phyloP scores from a whole-genome alignment of 2,113 vertebrate species.

The Benthochromis sp. region DNA sequence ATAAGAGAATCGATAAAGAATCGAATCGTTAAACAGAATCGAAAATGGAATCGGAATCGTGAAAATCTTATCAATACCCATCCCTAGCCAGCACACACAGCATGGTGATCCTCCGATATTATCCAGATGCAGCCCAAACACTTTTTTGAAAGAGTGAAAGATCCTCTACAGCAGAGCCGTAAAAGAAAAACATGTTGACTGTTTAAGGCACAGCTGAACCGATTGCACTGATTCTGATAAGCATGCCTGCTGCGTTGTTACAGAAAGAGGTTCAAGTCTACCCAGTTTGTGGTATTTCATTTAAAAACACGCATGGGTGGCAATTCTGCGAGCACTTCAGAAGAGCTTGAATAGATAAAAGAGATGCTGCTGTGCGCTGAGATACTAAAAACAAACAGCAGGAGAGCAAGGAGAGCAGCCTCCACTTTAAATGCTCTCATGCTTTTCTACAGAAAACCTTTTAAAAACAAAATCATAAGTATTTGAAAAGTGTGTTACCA shows the following conservation, averaged over 20 bases:
- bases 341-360: not conserved
- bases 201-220: not conserved
- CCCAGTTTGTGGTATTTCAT: not conserved
- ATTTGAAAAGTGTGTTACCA: not conserved
- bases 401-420: not conserved
- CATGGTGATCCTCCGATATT: not conserved
- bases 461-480: not conserved
- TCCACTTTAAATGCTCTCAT: not conserved
- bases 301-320: fast-evolving
- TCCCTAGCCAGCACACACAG: not conserved
- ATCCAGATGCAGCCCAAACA: not conserved
- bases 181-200: not conserved
- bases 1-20: too few species aligned
- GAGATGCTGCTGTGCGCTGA: not conserved
- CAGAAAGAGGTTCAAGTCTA: not conserved
- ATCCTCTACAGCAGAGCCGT: not conserved
- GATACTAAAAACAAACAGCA: not conserved
- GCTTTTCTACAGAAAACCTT: not conserved
- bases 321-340: not conserved
- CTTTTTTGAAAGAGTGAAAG: not conserved
- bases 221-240: not conserved
- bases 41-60: too few species aligned
- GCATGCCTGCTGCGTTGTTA: not conserved
- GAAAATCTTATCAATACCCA: too few species aligned
- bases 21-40: too few species aligned